A percentile compares a stretch with the other conserved stretches of the same genome.
Evolutionary conservation across 1,140 invertebrate genomes (phyloP).

Genomic region (Zaprionus camerounensis): DNA sequence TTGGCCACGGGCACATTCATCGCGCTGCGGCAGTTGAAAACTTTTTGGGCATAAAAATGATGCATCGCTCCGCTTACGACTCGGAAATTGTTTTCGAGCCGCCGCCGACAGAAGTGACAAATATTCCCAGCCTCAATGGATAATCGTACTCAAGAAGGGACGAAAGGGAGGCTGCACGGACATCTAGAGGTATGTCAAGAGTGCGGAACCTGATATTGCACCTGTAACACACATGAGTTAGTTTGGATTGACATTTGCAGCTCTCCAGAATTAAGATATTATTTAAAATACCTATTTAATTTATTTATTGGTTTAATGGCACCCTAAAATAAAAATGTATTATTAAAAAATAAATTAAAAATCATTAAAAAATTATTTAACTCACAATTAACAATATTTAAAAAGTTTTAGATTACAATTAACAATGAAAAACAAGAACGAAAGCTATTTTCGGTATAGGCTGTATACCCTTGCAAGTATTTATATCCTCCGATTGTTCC

Average conservation of each 20-base stretch:
- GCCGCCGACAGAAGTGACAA: slow-evolving; percentile 32
- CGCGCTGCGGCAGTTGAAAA: slow-evolving; percentile 67
- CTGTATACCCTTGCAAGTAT: no score
- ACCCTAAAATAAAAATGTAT: no score
- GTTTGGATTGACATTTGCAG: not conserved
- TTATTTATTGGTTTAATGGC: no score
- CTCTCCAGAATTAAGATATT: no score
- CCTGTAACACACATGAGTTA: not conserved
- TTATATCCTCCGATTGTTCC: no score
- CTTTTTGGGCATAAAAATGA: slow-evolving; percentile 73
- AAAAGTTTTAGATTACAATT: not conserved
- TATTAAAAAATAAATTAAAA: no score
- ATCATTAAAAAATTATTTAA: no score
- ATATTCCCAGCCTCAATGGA: slow-evolving; percentile 12
- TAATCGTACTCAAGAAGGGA: not conserved
- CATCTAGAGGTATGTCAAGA: not conserved
- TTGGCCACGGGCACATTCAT: slow-evolving; percentile 60
- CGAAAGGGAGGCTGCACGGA: not conserved
- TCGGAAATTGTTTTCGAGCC: slow-evolving; percentile 53
- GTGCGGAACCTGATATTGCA: not conserved
- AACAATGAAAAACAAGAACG: no score
- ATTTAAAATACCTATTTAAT: no score
- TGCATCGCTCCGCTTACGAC: slow-evolving; percentile 60
- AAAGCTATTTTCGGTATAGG: no score
- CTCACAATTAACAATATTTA: not conserved